Evolutionary conservation across 2,113 vertebrate genomes (phyloP), one percentile per base, ranked within the genome.

Genomic region (Lycocorax pyrrhopterus): DNA sequence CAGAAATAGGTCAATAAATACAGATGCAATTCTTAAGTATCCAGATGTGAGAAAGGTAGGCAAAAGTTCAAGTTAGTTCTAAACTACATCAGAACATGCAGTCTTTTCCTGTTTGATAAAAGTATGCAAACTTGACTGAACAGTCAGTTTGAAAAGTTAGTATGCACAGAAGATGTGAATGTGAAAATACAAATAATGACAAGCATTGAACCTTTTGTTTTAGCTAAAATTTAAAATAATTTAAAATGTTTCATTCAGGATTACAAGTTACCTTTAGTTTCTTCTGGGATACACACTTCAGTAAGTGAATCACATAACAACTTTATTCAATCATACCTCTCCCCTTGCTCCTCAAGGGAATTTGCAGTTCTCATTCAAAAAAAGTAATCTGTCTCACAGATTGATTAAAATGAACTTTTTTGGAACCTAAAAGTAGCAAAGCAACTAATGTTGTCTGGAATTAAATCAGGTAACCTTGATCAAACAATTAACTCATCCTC

Each of bases 401-500:
- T 89, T 87, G 69, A 87, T 79, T 49, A 87, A 96, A 94, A 79
- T 66, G 41, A 95, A 89, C 71, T 88, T 87, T 89, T 95, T 71
- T 83, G 8, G 35, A 93, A 66, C 43, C n/a, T 93, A 55, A 87
- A 87, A 85, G 93, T 75, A 89, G 78, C 44, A 89, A 90, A 93
- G 43, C 46, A 85, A 71, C 47, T 91, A 90, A 69, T 93, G 69
- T 44, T 63, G 17, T 51, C 53, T 91, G 46, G 67, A 91, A 82
- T 83, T 91, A 85, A 94, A 90, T 89, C 62, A 91, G 66, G 71
- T 67, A 89, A 63, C 19, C 67, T 92, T 83, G 78, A 91, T 90
- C 78, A 91, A 91, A 91, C 75, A 88, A 94, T 95, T 96, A 97
- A 87, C 71, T 95, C 59, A 53, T 83, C 35, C 39, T 87, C 59